phyloP scores from a whole-genome alignment of 2,888 invertebrate species.

The Chloroclystis v-ata region DNA sequence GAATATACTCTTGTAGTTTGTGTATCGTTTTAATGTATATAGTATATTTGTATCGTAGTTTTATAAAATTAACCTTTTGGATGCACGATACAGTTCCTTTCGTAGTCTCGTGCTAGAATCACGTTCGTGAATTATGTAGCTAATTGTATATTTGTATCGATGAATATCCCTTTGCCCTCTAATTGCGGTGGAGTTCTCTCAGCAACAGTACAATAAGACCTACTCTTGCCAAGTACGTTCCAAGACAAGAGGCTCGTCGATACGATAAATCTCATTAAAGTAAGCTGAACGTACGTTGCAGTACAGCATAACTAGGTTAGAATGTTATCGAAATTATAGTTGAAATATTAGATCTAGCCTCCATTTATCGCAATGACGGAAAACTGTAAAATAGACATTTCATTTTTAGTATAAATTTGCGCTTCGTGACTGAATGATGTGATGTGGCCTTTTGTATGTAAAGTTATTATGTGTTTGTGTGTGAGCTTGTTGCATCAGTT shows the following conservation, averaged over 20 bases:
- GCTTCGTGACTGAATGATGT: constrained; percentile 78
- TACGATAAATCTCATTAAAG: constrained; percentile 47
- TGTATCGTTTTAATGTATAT: constrained; percentile 38
- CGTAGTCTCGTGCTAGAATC: constrained; percentile 72
- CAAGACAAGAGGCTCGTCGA: constrained; percentile 52
- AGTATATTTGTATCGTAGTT: constrained; percentile 49
- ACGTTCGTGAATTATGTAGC: constrained; percentile 51
- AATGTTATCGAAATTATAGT: constrained; percentile 56
- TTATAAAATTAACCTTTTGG: constrained; percentile 65
- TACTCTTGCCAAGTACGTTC: constrained; percentile 57
- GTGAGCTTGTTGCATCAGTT: constrained; percentile 71
- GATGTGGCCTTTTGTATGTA: constrained; percentile 77
- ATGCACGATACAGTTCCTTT: constrained; percentile 78
- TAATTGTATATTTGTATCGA: constrained; percentile 31
- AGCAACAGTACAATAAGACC: constrained; percentile 32
- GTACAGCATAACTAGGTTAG: constrained; percentile 60
- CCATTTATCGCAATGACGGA: constrained; percentile 33
- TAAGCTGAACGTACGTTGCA: constrained; percentile 52
- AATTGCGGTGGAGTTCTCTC: constrained; percentile 55
- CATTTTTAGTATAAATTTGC: constrained; percentile 59
- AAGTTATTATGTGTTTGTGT: constrained; percentile 62
- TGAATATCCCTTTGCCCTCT: constrained; percentile 23
- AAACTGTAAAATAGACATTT: constrained; percentile 55
- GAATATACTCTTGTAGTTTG: constrained; percentile 47
- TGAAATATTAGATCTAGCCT: constrained; percentile 42